phyloP scores from a whole-genome alignment of 1,140 invertebrate genomes.

The Zaprionus taronus region DNA sequence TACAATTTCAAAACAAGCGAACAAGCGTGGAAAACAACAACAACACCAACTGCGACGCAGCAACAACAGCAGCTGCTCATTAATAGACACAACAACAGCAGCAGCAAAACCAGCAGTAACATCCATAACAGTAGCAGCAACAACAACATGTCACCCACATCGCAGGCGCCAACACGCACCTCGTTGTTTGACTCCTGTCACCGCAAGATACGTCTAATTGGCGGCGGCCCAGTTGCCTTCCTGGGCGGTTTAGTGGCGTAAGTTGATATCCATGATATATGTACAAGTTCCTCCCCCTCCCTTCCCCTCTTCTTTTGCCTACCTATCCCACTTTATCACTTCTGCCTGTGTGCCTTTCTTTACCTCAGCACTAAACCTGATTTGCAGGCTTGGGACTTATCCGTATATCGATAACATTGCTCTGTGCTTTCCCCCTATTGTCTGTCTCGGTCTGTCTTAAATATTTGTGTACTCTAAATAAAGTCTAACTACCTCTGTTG shows the following conservation, averaged over 20 bases:
- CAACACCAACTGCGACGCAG: constrained; percentile 23
- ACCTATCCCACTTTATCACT: not conserved
- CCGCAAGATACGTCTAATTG: constrained; percentile 88
- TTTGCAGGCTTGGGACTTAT: constrained; percentile 4
- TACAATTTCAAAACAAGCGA: constrained; percentile 79
- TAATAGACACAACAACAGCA: constrained; percentile 47
- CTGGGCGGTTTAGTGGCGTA: constrained; percentile 89
- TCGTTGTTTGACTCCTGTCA: constrained; percentile 89
- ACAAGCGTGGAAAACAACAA: constrained; percentile 71
- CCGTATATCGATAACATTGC: not conserved
- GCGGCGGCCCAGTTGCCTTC: constrained; percentile 87
- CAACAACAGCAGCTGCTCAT: constrained; percentile 62
- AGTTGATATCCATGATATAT: constrained; percentile 82
- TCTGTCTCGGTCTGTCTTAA: not conserved
- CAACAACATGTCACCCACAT: constrained; percentile 80
- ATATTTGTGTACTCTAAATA: not conserved
- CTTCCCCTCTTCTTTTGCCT: not conserved
- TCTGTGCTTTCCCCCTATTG: not conserved
- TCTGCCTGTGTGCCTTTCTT: not conserved
- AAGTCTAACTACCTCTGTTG: not conserved
- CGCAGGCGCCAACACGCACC: constrained; percentile 85
- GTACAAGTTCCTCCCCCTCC: not conserved
- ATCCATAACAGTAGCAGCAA: constrained; percentile 36
- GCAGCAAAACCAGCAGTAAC: constrained; percentile 28
- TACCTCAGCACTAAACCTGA: not conserved